Evolutionary conservation across 2,113 vertebrate species (phyloP).

Genomic region (Tetrao urogallus): DNA sequence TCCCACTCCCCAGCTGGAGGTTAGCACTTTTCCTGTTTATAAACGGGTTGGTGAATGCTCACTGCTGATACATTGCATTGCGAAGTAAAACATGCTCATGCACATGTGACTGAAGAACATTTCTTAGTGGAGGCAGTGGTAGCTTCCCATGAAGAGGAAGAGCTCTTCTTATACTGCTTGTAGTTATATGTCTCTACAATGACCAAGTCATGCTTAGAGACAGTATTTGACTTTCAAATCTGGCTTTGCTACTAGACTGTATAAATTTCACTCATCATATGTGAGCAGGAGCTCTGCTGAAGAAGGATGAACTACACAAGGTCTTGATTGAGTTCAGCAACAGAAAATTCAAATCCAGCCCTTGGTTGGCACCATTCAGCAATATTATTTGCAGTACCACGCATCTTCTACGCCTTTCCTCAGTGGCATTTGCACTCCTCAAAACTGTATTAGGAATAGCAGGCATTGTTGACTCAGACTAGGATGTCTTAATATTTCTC

Average conservation of each 20-base stretch:
- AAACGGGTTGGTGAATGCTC: accelerated
- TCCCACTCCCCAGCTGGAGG: neutral
- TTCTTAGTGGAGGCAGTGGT: neutral
- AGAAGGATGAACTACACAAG: neutral
- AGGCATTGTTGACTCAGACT: neutral
- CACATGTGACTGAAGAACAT: accelerated
- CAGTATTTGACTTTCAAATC: neutral
- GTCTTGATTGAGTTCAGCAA: neutral
- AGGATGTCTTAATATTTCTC: neutral
- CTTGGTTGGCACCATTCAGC: neutral
- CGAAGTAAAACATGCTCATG: neutral
- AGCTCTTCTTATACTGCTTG: neutral
- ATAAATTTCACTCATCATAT: neutral
- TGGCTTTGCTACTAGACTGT: neutral
- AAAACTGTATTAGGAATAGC: neutral
- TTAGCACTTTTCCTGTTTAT: neutral
- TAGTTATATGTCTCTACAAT: neutral
- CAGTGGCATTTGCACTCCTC: neutral
- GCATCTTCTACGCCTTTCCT: neutral
- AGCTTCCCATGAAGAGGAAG: neutral
- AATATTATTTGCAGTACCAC: neutral
- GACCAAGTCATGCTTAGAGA: neutral
- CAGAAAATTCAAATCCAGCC: neutral
- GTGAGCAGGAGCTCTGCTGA: neutral
- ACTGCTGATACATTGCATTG: accelerated